Evolutionary conservation across 2,888 invertebrate genomes (phyloP).

Genomic region (Lordiphosa fenestrarum): DNA sequence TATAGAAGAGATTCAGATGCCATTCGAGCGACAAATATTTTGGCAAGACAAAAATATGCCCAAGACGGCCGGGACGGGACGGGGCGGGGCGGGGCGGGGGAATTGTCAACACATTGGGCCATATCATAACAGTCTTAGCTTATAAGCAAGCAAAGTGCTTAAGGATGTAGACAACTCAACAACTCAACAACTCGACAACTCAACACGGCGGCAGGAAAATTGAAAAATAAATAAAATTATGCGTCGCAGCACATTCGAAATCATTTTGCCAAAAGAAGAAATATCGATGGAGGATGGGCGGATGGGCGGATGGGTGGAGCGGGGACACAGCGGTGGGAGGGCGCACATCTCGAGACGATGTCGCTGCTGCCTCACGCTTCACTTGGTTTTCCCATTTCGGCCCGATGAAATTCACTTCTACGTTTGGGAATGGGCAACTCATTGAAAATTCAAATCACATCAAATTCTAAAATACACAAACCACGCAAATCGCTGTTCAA

Average conservation of each 20-base stretch:
- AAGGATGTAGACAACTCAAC: slow-evolving; percentile 37
- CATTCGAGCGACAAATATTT: slow-evolving; percentile 67
- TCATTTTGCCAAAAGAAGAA: slow-evolving; percentile 41
- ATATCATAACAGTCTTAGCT: slow-evolving; percentile 57
- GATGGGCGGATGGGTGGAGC: no score
- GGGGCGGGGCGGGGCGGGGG: background rate
- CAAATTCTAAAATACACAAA: slow-evolving; percentile 69
- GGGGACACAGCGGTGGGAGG: background rate
- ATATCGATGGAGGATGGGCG: background rate
- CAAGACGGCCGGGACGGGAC: background rate
- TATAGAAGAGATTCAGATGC: slow-evolving; percentile 40
- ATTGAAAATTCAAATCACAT: slow-evolving; percentile 75
- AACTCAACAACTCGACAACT: slow-evolving; percentile 25
- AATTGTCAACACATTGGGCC: slow-evolving; percentile 48
- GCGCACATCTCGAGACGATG: slow-evolving; percentile 15
- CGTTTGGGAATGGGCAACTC: slow-evolving; percentile 41
- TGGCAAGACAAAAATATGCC: slow-evolving; percentile 56
- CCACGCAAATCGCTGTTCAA: slow-evolving; percentile 49
- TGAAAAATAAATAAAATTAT: slow-evolving; percentile 73
- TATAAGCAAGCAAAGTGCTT: slow-evolving; percentile 51
- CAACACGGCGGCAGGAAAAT: slow-evolving; percentile 44
- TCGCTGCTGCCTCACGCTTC: slow-evolving; percentile 44
- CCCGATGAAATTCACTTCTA: slow-evolving; percentile 40
- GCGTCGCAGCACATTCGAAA: slow-evolving; percentile 60
- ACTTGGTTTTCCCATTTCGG: slow-evolving; percentile 39